phyloP scores from a whole-genome alignment of 2,888 invertebrate species.

The Acleris holmiana region DNA sequence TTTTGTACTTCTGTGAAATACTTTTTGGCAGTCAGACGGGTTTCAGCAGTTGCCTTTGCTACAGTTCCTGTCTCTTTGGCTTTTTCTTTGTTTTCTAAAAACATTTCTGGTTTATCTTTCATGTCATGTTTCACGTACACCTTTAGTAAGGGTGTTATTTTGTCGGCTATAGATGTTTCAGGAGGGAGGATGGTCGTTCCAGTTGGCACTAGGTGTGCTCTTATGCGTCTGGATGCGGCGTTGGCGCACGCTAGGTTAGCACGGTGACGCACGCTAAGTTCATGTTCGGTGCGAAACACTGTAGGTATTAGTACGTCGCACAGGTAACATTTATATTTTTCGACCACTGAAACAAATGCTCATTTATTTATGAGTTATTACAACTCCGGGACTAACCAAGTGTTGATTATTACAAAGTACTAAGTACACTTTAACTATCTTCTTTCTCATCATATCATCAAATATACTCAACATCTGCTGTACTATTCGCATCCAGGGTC shows the following conservation, averaged over 20 bases:
- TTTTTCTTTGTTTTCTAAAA: not conserved
- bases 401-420: too few relatives aligned
- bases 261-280: not conserved
- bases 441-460: too few relatives aligned
- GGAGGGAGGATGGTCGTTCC: not conserved
- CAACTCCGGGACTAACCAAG: too few relatives aligned
- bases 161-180: not conserved
- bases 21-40: not conserved
- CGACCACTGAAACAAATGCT: not conserved
- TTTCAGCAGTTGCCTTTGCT: not conserved
- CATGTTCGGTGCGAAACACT: not conserved
- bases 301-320: not conserved
- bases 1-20: slow-evolving; percentile 6
- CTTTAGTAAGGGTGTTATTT: not conserved
- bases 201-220: not conserved
- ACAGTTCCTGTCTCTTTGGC: not conserved
- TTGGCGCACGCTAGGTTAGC: not conserved
- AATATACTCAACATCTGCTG: too few relatives aligned
- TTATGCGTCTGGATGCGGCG: slow-evolving; percentile 2
- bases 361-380: not conserved
- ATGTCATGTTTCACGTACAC: not conserved
- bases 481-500: too few relatives aligned
- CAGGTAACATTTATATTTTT: not conserved
- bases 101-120: not conserved
- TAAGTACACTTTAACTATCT: too few relatives aligned